These are phyloP conservation scores for Micronycteris hirsuta DNA, from an alignment of 2,113 vertebrate genomes.

Conservation along the genomic window DNA sequence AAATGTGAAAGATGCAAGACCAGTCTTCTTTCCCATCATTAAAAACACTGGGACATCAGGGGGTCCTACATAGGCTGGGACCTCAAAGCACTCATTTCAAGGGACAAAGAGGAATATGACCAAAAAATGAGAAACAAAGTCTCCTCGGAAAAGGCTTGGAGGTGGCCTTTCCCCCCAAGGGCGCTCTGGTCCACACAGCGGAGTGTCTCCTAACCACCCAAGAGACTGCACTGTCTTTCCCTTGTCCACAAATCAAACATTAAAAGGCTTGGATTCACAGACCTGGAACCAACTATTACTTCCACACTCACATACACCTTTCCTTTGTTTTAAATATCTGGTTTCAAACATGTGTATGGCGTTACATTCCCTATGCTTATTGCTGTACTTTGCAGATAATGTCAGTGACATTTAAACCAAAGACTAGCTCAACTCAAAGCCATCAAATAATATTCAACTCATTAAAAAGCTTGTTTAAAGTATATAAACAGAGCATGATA, in stretches of 20 bases:
- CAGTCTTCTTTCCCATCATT: not conserved
- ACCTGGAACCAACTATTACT: not conserved
- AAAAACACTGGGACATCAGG: not conserved
- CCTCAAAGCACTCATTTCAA: not conserved
- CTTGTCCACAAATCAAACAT: not conserved
- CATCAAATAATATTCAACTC: not conserved
- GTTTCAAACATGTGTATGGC: not conserved
- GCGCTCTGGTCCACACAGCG: not conserved
- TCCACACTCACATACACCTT: not conserved
- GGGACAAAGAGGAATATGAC: not conserved
- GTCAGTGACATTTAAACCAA: not conserved
- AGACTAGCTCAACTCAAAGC: not conserved
- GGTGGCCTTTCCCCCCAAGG: not conserved
- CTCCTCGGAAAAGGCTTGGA: not conserved
- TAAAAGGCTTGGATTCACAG: not conserved
- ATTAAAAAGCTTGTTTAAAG: not conserved
- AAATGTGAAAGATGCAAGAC: not conserved
- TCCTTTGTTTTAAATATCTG: not conserved
- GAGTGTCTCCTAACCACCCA: not conserved
- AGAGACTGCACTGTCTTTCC: not conserved
- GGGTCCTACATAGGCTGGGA: not conserved
- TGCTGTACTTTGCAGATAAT: not conserved
- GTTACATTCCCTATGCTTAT: not conserved
- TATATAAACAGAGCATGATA: not conserved
- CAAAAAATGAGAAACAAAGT: not conserved